phyloP scores from a whole-genome alignment of 2,113 vertebrate species.

The Dascyllus trimaculatus region DNA sequence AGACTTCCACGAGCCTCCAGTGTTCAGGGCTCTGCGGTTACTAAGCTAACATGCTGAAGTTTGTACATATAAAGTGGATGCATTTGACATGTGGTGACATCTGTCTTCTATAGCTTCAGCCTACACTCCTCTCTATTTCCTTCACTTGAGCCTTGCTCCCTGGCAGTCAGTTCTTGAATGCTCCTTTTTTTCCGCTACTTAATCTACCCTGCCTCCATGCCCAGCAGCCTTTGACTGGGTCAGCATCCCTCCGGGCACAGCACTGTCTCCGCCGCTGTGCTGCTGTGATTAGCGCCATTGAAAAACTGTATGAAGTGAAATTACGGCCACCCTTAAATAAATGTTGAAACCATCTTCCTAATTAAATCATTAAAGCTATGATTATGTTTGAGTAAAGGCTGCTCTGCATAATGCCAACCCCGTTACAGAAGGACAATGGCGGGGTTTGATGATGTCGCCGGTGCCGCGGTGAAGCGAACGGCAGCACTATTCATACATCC shows the following conservation, averaged over 20 bases:
- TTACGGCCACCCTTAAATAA: conserved; percentile 15
- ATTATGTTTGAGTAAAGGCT: conserved; percentile 40
- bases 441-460: conserved; percentile 2
- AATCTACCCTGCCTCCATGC: conserved; percentile 38
- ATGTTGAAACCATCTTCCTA: conserved; percentile 45
- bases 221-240: conserved; percentile 52
- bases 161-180: conserved; percentile 31
- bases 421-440: conserved; percentile 9
- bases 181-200: conserved; percentile 10
- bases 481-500: not conserved
- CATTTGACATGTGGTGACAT: conserved; percentile 38
- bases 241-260: conserved; percentile 36
- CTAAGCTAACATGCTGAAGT: not conserved
- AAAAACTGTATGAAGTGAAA: conserved; percentile 36
- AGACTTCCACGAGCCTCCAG: not conserved
- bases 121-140: conserved; percentile 19
- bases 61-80: not conserved
- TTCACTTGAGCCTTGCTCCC: conserved; percentile 40
- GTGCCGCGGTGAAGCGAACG: not conserved
- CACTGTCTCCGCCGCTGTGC: conserved; percentile 12
- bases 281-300: conserved; percentile 38
- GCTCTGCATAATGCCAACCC: conserved; percentile 2
- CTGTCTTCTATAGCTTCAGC: conserved; percentile 24
- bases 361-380: conserved; percentile 47
- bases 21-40: not conserved